Evolutionary conservation across 2,113 vertebrate genomes (phyloP).

Genomic region (Eulacestoma nigropectus): DNA sequence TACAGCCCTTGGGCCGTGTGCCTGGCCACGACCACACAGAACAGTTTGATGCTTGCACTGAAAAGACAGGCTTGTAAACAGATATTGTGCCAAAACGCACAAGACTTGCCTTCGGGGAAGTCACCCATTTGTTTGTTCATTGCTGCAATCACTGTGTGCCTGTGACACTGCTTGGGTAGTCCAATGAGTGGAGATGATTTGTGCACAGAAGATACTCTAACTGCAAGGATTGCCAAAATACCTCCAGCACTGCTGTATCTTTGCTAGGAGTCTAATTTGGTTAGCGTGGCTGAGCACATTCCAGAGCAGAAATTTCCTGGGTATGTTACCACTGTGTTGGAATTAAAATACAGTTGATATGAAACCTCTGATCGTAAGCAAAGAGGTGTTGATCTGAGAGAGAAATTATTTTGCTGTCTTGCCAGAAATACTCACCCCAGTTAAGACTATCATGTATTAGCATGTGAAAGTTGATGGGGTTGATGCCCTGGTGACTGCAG

Average conservation of each 20-base stretch:
- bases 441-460: background rate
- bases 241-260: background rate
- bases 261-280: background rate
- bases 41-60: background rate
- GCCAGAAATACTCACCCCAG: background rate
- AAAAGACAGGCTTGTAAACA: background rate
- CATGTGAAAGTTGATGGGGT: background rate
- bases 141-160: background rate
- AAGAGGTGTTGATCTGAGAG: background rate
- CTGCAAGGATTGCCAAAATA: background rate
- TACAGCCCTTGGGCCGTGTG: background rate
- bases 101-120: background rate
- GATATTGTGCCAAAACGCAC: background rate
- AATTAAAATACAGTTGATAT: background rate
- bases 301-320: background rate
- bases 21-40: background rate
- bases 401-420: background rate
- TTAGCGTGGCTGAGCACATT: background rate
- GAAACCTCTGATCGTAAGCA: background rate
- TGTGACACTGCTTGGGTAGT: background rate
- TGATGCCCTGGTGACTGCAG: background rate
- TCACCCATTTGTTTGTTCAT: background rate
- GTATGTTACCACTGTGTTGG: background rate
- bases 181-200: background rate
- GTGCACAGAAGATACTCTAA: background rate